Evolutionary conservation across 2,888 invertebrate species (phyloP), one percentile per base, ranked within the genome.

Genomic region (Ophonus ardosiacus): DNA sequence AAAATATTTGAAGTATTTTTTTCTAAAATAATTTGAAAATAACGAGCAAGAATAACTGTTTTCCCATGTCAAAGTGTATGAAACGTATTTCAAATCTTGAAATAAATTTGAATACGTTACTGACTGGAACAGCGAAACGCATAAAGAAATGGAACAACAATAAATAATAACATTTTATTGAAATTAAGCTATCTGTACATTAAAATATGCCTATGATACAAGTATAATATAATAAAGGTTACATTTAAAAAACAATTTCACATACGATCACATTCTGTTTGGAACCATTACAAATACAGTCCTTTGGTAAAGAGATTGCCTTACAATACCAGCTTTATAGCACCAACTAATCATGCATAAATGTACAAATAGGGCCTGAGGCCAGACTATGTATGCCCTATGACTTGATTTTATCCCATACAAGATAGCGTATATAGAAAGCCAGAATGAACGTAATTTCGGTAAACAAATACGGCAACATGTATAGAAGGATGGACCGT

Each of bases 101-200:
- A 4, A 31, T 31, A 31, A 31, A 31, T 31, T 1, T 31, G 3
- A 31, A 31, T 31, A 31, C 31, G 31, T 31, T 31, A 31, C 31
- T 4, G 31, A 31, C 5, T 31, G 31, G 5, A 31, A 5, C 31
- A 31, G 31, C 6, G 0, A 31, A 31, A 5, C 1, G 31, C 31
- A 31, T 31, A 5, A 31, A 31, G 3, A 31, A 76, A 51, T 56
- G 13, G 43, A 15, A 18, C 51, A 71, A 76, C 7, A 17, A 57
- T 78, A 78, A 51, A 83, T 83, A 61, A 61, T 61, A 61, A 76
- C 59, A 83, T 76, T 83, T 83, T 83, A 74, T 83, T 83, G 71
- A 76, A 83, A 83, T 76, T 76, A 83, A 83, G 74, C 76, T 59
- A 78, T 78, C 74, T 83, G 74, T 83, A 83, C 83, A 83, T 61